phyloP scores from a whole-genome alignment of 2,113 vertebrate genomes.

The Carassius auratus region DNA sequence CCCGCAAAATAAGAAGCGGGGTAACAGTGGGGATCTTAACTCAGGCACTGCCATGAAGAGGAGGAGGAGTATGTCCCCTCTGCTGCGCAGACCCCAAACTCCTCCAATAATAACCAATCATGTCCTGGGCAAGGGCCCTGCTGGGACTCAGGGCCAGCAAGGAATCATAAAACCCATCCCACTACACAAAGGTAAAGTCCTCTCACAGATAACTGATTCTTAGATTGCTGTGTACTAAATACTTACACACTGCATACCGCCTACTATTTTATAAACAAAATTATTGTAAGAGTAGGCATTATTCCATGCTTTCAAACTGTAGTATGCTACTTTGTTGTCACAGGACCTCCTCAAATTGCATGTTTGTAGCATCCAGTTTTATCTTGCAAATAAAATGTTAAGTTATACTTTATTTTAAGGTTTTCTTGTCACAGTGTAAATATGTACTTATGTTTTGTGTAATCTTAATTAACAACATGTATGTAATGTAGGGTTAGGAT shows the following conservation, averaged over 20 bases:
- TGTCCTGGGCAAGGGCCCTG: conserved; percentile 79
- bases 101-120: conserved; percentile 83
- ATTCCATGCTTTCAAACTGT: not conserved
- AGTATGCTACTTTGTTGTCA: not conserved
- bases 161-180: conserved; percentile 79
- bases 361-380: not conserved
- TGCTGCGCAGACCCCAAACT: conserved; percentile 82
- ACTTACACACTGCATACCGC: not conserved
- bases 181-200: conserved; percentile 80
- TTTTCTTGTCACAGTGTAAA: too few relatives aligned
- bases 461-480: too few relatives aligned
- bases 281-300: not conserved
- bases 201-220: not conserved
- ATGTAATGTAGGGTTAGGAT: too few relatives aligned
- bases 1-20: conserved; percentile 91
- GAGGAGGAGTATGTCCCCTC: conserved; percentile 86
- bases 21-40: conserved; percentile 79
- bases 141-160: conserved; percentile 70
- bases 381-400: not conserved
- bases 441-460: too few relatives aligned
- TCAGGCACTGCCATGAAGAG: conserved; percentile 82
- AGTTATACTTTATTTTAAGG: too few relatives aligned
- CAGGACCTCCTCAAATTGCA: not conserved
- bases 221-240: not conserved
- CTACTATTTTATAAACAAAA: not conserved